Conservation (phyloP, 1,140 invertebrate genomes). For the Drosophila pallidifrons region DNA sequence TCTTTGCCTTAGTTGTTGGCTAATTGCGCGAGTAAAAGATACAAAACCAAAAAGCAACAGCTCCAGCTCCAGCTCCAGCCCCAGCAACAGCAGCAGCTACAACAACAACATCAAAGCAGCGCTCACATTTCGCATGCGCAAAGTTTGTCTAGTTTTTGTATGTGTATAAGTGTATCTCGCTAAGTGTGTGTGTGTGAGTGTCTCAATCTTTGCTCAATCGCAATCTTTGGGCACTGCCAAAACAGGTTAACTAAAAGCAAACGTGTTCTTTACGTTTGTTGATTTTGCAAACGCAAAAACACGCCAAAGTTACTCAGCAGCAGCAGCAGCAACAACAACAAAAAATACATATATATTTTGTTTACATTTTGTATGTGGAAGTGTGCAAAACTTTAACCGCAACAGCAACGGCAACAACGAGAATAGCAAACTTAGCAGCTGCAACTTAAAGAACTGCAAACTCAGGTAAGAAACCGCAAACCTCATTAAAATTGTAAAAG, state of each 20-base stretch:
- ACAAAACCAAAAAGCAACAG: conserved; percentile 25
- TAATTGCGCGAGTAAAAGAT: conserved; percentile 74
- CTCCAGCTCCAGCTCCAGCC: conserved; percentile 12
- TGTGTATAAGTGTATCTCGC: conserved; percentile 35
- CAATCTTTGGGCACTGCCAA: conserved; percentile 79
- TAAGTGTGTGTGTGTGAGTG: conserved; percentile 42
- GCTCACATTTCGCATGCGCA: conserved; percentile 60
- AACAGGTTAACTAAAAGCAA: conserved; percentile 81
- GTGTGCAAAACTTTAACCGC: conserved; percentile 40
- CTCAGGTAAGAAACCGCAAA: conserved; percentile 45
- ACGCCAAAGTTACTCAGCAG: conserved; percentile 62
- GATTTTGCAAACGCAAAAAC: conserved; percentile 74
- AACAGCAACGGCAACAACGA: conserved; percentile 3
- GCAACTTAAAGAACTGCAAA: conserved; percentile 47
- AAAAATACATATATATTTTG: conserved; percentile 36
- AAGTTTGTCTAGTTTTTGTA: conserved; percentile 49
- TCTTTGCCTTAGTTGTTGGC: conserved; percentile 58
- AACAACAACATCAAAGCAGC: conserved; percentile 18
- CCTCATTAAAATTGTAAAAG: conserved; percentile 54
- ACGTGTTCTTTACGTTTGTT: conserved; percentile 78
- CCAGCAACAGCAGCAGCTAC: conserved; percentile 17
- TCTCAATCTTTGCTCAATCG: conserved; percentile 81
- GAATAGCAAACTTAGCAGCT: conserved; percentile 24
- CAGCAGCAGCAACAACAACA: conserved; percentile 35
- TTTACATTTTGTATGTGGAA: conserved; percentile 53